Evolutionary conservation across 2,888 invertebrate genomes (phyloP), one percentile per base, ranked within the genome.

Genomic region (Noctua fimbriata): DNA sequence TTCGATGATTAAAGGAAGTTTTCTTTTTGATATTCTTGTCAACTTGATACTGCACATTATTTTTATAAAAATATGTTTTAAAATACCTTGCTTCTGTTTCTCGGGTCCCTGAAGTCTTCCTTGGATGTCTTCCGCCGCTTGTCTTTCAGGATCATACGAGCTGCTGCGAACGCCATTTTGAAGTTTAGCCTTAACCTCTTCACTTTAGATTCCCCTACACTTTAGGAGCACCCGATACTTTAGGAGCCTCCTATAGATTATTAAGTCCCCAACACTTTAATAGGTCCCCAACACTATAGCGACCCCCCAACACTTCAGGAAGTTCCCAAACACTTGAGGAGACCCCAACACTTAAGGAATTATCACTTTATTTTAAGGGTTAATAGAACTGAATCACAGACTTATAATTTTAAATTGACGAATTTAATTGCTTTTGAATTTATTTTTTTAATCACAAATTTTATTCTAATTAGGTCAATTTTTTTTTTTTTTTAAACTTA

Each of bases 71-170:
- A 84, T 72, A 84, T 9, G 18, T 41, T 18, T 36, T 10, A 21
- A 21, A 47, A 44, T 98, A 98, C 98, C 98, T 98, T 98, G 98
- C 98, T 98, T 93, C 98, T 97, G 92, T 98, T 98, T 92, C 98
- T 97, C 93, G 98, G 95, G 79, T 97, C 97, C 80, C 98, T 97
- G 95, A 98, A 98, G 94, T 98, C 98, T 93, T 98, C 98, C 93
- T 98, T 98, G 76, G 98, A 98, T 73, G 98, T 97, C 97, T 98
- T 98, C 92, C 98, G 97, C 90, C 98, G 95, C 93, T 98, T 98
- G 95, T 98, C 98, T 96, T 98, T 98, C 89, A 98, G 97, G 92
- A 98, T 98, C 98, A 98, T 98, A 76, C 98, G 97, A 76, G 98
- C 98, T 69, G 98, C 98, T 70, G 98, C 98, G 94, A 98, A 98